Evolutionary conservation across 1,140 invertebrate genomes (phyloP).

Genomic region (Homalodisca vitripennis): DNA sequence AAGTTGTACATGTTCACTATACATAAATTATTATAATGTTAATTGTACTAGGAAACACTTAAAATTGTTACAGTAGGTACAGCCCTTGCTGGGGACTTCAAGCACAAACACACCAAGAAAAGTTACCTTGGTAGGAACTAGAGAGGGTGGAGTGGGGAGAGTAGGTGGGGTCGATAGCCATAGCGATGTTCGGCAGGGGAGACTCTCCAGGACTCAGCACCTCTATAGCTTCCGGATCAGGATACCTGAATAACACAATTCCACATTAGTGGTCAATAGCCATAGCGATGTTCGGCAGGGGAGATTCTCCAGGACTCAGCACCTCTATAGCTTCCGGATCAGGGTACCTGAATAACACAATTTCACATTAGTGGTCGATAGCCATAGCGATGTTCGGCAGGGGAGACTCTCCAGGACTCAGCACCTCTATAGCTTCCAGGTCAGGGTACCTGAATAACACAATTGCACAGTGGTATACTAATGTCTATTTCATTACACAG

Average conservation of each 20-base stretch:
- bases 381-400: slow-evolving; percentile 57
- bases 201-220: slow-evolving; percentile 38
- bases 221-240: slow-evolving; percentile 52
- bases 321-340: slow-evolving; percentile 53
- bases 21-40: no score
- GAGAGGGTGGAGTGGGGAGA: slow-evolving; percentile 35
- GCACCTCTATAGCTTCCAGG: slow-evolving; percentile 51
- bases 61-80: no score
- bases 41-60: no score
- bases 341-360: slow-evolving; percentile 42
- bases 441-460: slow-evolving; percentile 46
- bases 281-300: slow-evolving; percentile 55
- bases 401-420: slow-evolving; percentile 33
- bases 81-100: no score
- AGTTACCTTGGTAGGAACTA: background rate
- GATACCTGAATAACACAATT: slow-evolving; percentile 41
- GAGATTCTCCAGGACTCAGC: slow-evolving; percentile 32
- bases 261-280: slow-evolving; percentile 60
- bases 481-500: no score
- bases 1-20: no score
- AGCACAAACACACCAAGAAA: no score
- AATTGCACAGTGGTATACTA: no score
- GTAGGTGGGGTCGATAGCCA: slow-evolving; percentile 61
- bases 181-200: slow-evolving; percentile 54
- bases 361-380: slow-evolving; percentile 58